Evolutionary conservation across 2,113 vertebrate species (phyloP), one percentile per base, ranked within the genome.

Genomic region (Scatophagus argus): DNA sequence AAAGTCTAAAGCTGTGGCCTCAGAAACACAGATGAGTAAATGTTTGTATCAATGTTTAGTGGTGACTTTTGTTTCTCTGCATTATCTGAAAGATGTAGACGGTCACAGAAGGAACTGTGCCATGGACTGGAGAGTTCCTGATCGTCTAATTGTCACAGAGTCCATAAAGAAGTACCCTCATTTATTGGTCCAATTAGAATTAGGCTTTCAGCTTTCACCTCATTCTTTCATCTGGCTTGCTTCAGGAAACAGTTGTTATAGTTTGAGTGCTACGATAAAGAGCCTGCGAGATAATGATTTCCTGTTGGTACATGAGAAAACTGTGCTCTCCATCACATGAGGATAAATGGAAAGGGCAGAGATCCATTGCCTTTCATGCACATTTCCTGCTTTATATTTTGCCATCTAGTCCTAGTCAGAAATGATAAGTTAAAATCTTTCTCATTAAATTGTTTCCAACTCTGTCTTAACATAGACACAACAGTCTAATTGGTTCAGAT

Each of bases 71-170:
- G 68, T 86, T 77, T 72, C 59, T 54, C 77, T 73, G 61, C 54
- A 55, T 65, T 79, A 73, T 86, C 81, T 86, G 64, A 73, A 58
- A 74, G 71, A 83, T 84, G 55, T 58, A 64, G 32, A 60, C 19
- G 54, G 38, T n/a, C 61, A 16, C 46, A 74, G 59, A 64, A 78
- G 71, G 72, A 84, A 29, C 70, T 47, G 31, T 39, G 36, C 55
- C 51, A 23, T 71, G 13, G 27, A 63, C 36, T 59, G 62, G 59
- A 64, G 56, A 68, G 81, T 54, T 86, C 66, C 70, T 72, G 34
- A 77, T 82, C 59, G 65, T 75, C 49, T 75, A 66, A 77, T 81
- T 74, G 60, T 87, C 74, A 65, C 61, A 73, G 65, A 31, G 51
- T 17, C 44, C 72, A 38, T 73, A 89, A 80, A 86, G 75, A 78